phyloP scores from a whole-genome alignment of 2,888 invertebrate species.

The Pachycephus smyrnensis region DNA sequence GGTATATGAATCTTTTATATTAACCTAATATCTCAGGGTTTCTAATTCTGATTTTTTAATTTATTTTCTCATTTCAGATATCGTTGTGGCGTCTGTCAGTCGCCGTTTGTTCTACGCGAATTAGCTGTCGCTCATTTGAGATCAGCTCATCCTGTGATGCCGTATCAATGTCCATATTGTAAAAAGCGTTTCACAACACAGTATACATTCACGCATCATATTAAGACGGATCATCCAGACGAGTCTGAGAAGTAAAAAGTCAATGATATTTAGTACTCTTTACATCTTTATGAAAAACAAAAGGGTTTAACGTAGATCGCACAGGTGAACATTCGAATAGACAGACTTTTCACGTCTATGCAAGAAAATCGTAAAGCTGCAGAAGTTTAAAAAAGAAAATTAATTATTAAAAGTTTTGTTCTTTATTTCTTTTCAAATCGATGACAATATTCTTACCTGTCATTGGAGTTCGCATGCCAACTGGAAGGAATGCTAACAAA shows the following conservation, averaged over 20 bases:
- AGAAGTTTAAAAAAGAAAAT: not conserved
- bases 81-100: constrained; percentile 58
- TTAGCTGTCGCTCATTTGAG: constrained; percentile 58
- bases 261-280: not conserved
- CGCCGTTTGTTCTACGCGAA: constrained; percentile 56
- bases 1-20: constrained; percentile 34
- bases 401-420: not conserved
- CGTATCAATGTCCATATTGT: constrained; percentile 59
- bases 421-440: not conserved
- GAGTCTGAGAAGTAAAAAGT: constrained; percentile 52
- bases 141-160: constrained; percentile 59
- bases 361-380: not conserved
- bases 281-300: not conserved
- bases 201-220: constrained; percentile 55
- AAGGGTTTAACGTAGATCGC: not conserved
- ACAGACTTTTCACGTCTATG: not conserved
- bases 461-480: not conserved
- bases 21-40: not conserved
- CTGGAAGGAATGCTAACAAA: not conserved
- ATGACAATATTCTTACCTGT: not conserved
- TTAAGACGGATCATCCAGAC: constrained; percentile 55
- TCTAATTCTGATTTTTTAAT: not conserved
- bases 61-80: constrained; percentile 40
- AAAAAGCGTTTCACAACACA: constrained; percentile 57
- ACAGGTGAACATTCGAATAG: not conserved